A percentile compares a stretch with the other conserved stretches of the same genome.
phyloP scores from a whole-genome alignment of 2,888 invertebrate genomes.

The Siphonodentalium dalli region DNA sequence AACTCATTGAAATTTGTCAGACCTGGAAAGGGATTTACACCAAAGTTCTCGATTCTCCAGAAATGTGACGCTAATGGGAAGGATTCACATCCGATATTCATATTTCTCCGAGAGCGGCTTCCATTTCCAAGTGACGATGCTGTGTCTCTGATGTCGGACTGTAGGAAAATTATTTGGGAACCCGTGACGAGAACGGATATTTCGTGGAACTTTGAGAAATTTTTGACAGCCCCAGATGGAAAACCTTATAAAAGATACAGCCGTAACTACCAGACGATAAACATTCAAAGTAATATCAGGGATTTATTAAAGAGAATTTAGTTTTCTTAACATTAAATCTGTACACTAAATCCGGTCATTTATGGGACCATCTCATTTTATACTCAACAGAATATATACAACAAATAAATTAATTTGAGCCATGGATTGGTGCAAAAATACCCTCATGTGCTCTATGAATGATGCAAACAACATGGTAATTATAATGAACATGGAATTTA shows the following conservation, averaged over 20 bases:
- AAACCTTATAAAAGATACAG: conserved; percentile 60
- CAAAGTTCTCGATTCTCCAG: conserved; percentile 58
- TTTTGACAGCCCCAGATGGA: conserved; percentile 61
- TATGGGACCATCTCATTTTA: no score
- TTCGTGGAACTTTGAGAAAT: conserved; percentile 66
- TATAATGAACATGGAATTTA: no score
- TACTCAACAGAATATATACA: no score
- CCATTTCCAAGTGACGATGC: conserved; percentile 57
- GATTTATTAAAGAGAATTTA: no score
- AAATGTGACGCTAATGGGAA: conserved; percentile 64
- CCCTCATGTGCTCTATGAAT: no score
- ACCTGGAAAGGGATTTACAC: conserved; percentile 62
- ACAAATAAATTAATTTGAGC: no score
- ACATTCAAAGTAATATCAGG: conserved; percentile 55
- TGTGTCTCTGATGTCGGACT: conserved; percentile 47
- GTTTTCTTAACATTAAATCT: no score
- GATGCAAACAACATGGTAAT: no score
- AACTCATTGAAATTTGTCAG: conserved; percentile 59
- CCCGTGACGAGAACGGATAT: conserved; percentile 62
- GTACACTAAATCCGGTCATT: no score
- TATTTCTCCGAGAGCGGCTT: conserved; percentile 53
- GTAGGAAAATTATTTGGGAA: conserved; percentile 55
- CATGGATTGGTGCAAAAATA: no score
- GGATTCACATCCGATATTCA: conserved; percentile 59
- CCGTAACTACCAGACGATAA: conserved; percentile 46